A percentile compares a stretch with the other conserved stretches of the same genome.
Evolutionary conservation across 2,797 vertebrate genomes (phyloP).

Genomic region (Eulemur albifrons): DNA sequence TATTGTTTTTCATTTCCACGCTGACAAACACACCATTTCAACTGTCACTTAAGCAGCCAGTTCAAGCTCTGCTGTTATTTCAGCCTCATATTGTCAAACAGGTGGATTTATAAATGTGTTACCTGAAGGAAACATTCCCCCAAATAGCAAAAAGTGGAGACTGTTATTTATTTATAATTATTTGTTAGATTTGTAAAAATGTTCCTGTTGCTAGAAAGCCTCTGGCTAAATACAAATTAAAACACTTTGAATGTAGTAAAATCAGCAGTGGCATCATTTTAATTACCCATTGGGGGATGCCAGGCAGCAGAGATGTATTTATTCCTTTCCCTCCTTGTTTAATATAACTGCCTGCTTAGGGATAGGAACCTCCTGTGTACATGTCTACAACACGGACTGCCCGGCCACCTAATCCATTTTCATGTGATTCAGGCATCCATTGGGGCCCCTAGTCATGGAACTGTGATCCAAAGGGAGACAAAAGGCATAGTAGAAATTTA

Average conservation of each 20-base stretch:
- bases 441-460: no score
- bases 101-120: constrained; percentile 66
- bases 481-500: not conserved
- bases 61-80: constrained; percentile 64
- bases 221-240: constrained; percentile 77
- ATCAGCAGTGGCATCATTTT: constrained; percentile 67
- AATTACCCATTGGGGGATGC: constrained; percentile 67
- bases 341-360: constrained; percentile 23
- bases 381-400: not conserved
- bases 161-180: constrained; percentile 80
- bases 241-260: constrained; percentile 68
- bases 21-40: constrained; percentile 66
- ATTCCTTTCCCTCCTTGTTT: not conserved
- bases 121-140: constrained; percentile 66
- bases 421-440: not conserved
- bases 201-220: constrained; percentile 70
- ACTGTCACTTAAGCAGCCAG: constrained; percentile 57
- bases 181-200: constrained; percentile 78
- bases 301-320: constrained; percentile 48
- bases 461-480: not conserved
- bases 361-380: not conserved
- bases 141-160: constrained; percentile 65
- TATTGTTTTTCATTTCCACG: constrained; percentile 63
- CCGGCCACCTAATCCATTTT: not conserved
- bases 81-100: constrained; percentile 62